Evolutionary conservation across 2,888 invertebrate genomes (phyloP).

Genomic region (Harmothoe impar): DNA sequence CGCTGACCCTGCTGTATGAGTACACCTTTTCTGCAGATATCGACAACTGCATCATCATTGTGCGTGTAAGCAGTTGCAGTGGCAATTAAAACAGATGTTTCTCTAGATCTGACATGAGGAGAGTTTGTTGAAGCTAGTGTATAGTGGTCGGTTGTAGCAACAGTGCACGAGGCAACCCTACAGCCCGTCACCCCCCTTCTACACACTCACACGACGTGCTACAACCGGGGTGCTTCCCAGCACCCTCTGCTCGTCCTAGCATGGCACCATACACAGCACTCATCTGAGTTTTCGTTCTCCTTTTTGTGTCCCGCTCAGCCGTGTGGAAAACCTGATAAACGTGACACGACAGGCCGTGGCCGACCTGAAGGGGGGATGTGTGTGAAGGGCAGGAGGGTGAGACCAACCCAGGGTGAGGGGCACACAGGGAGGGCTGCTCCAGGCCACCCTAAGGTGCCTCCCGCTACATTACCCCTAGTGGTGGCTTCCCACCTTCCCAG

Average conservation of each 20-base stretch:
- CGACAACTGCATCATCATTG: neutral
- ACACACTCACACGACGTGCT: neutral
- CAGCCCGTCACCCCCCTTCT: neutral
- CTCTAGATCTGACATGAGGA: neutral
- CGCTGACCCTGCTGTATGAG: neutral
- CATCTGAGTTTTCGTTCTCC: slow-evolving; percentile 42
- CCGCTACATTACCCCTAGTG: slow-evolving; percentile 10
- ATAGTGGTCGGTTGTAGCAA: neutral
- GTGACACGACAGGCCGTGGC: slow-evolving; percentile 33
- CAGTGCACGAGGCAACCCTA: neutral
- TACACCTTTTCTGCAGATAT: neutral
- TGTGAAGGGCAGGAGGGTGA: neutral
- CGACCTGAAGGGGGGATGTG: neutral
- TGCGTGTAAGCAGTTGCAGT: neutral
- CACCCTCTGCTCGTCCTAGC: neutral
- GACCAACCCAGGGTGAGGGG: neutral
- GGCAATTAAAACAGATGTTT: neutral
- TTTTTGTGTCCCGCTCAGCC: slow-evolving; percentile 42
- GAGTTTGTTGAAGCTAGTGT: too few relatives aligned
- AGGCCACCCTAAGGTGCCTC: slow-evolving; percentile 15
- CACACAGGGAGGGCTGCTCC: slow-evolving; percentile 6
- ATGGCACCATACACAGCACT: slow-evolving; percentile 18
- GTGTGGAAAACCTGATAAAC: slow-evolving; percentile 53
- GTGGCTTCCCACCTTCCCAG: slow-evolving; percentile 6
- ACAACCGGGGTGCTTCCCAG: neutral